Conservation (phyloP, 2,113 vertebrate species). For the Noturus placidus region DNA sequence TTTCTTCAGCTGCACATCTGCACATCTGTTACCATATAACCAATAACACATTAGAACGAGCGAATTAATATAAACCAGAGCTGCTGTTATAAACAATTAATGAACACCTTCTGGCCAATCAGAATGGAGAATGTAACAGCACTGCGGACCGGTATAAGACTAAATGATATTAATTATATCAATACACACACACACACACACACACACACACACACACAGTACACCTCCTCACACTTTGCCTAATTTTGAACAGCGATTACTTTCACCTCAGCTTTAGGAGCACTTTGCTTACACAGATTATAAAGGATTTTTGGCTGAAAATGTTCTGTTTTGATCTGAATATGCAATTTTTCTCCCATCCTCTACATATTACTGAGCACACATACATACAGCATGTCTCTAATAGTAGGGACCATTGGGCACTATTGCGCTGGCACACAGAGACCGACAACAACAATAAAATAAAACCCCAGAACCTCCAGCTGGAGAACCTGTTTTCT, state of each 20-base stretch:
- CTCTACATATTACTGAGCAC: not conserved
- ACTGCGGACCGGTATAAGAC: not conserved
- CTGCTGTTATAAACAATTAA: not conserved
- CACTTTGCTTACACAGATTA: not conserved
- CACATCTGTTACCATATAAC: not conserved
- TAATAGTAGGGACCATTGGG: conserved; percentile 32
- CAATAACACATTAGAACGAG: not conserved
- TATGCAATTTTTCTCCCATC: not conserved
- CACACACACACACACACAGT: not conserved
- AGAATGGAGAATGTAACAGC: not conserved
- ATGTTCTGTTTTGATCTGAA: not conserved
- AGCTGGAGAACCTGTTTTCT: conserved; percentile 36
- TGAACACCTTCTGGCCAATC: not conserved
- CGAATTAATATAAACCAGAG: not conserved
- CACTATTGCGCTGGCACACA: conserved; percentile 30
- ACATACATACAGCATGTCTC: conserved; percentile 18
- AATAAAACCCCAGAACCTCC: conserved; percentile 15
- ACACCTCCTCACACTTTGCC: not conserved
- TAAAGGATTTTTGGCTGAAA: conserved; percentile 1
- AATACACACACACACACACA: not conserved
- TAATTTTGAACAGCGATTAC: not conserved
- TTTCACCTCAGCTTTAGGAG: not conserved
- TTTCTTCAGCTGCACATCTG: too few species aligned
- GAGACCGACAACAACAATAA: conserved; percentile 41
- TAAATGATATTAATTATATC: not conserved